Evolutionary conservation across 1,140 invertebrate genomes (phyloP).

Genomic region (Metopolophium dirhodum): DNA sequence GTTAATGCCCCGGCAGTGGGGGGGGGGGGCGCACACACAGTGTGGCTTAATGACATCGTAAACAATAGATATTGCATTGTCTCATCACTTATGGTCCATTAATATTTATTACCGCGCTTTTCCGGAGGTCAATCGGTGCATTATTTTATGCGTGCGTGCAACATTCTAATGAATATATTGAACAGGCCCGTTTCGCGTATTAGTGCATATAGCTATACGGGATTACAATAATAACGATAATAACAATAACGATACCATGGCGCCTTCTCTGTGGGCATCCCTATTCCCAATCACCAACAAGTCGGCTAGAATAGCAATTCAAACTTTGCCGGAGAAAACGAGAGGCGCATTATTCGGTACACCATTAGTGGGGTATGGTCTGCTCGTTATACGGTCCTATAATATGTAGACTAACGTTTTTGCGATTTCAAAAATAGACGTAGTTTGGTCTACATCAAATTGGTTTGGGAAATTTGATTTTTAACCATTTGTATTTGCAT

Average conservation of each 20-base stretch:
- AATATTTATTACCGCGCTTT: conserved; percentile 21
- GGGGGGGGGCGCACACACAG: background rate
- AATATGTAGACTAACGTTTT: background rate
- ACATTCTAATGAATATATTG: conserved; percentile 23
- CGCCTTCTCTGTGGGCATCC: background rate
- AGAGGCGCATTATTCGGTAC: background rate
- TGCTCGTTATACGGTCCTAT: background rate
- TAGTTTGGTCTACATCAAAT: background rate
- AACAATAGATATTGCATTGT: conserved; percentile 2
- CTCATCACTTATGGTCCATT: conserved; percentile 13
- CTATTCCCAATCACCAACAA: background rate
- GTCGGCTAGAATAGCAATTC: background rate
- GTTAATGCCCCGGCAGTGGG: background rate
- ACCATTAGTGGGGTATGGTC: background rate
- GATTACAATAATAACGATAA: conserved; percentile 1
- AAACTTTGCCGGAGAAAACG: background rate
- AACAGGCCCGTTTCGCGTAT: background rate
- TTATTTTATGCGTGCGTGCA: conserved; percentile 7
- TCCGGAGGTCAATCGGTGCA: conserved; percentile 22
- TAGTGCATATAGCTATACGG: background rate
- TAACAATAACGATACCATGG: background rate
- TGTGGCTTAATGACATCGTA: background rate
- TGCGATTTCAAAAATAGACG: background rate
- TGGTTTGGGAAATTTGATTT: background rate
- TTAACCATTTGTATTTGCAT: background rate